These are phyloP conservation scores for Bovichtus diacanthus DNA, from an alignment of 2,797 vertebrate genomes.

Conservation along the genomic window DNA sequence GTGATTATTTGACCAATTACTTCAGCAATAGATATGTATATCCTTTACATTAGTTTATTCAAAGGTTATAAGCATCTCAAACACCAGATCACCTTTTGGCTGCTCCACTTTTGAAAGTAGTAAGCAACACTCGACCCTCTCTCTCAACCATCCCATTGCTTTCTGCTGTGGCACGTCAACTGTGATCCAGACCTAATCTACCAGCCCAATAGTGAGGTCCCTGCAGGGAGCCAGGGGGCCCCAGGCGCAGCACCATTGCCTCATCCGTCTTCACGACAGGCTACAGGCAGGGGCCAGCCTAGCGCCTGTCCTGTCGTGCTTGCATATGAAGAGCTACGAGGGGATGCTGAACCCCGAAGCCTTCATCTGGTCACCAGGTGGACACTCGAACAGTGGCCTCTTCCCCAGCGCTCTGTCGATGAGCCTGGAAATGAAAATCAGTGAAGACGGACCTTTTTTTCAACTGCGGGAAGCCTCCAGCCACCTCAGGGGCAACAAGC, in stretches of 20 bases:
- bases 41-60: background rate
- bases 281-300: slow-evolving; percentile 49
- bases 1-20: background rate
- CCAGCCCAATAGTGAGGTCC: slow-evolving; percentile 75
- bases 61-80: slow-evolving; percentile 10
- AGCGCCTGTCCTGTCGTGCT: slow-evolving; percentile 40
- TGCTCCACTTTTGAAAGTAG: slow-evolving; percentile 23
- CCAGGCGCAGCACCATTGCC: slow-evolving; percentile 60
- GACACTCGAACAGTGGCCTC: slow-evolving; percentile 30
- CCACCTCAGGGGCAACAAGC: slow-evolving; percentile 47
- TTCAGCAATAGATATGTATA: background rate
- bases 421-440: slow-evolving; percentile 53
- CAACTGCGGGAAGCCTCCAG: slow-evolving; percentile 17
- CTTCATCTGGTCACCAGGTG: slow-evolving; percentile 64
- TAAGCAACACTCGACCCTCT: slow-evolving; percentile 32
- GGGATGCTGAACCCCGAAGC: slow-evolving; percentile 50
- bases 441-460: slow-evolving; percentile 31
- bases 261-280: slow-evolving; percentile 83
- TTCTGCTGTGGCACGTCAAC: slow-evolving; percentile 74
- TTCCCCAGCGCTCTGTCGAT: slow-evolving; percentile 15
- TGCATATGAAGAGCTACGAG: slow-evolving; percentile 61
- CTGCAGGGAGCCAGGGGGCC: slow-evolving; percentile 70
- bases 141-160: slow-evolving; percentile 45
- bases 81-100: slow-evolving; percentile 8
- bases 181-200: slow-evolving; percentile 84